Evolutionary conservation across 2,797 vertebrate genomes (phyloP), one percentile per base, ranked within the genome.

Genomic region (Bradypodion ventrale): DNA sequence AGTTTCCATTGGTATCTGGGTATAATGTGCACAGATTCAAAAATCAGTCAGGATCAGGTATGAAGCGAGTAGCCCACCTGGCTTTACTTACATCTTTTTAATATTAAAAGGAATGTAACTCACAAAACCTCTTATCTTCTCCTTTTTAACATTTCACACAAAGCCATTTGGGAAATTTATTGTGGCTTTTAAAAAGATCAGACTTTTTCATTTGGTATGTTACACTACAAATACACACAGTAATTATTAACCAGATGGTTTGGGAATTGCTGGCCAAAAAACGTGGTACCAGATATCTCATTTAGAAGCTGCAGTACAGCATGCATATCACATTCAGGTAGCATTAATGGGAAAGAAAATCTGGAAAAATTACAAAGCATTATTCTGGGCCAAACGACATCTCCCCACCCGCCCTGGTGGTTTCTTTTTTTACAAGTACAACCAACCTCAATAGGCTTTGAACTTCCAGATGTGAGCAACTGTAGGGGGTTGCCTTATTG

Each of bases 211-310:
- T 94, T 95, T 93, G 92, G 85, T 87, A 83, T 32, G 93, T 92
- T 92, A 94, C 89, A 72, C 92, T 93, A 92, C 89, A 94, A 92
- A 94, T 95, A 88, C 92, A 94, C 88, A 87, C 84, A 25, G 93
- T 96, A 96, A 95, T 96, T 96, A 95, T 87, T 88, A 83, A 88
- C 95, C 96, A 96, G 95, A 96, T 96, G 96, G 93, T 93, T 91
- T 87, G 85, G 87, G 89, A 85, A 93, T 87, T 90, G 74, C 85
- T 92, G 83, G 91, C 94, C 93, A 94, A 94, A 93, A 93, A 78
- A 35, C 12, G 78, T 29, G 85, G 91, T 91, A 95, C 92, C 91
- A 94, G 93, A 95, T 95, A 94, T 94, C 90, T 90, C 91, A 91
- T 91, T 94, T 89, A 90, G 92, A 89, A 84, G 93, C 92, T 94